Evolutionary conservation across 2,888 invertebrate genomes (phyloP), one percentile per base, ranked within the genome.

Genomic region (Diaperis boleti): DNA sequence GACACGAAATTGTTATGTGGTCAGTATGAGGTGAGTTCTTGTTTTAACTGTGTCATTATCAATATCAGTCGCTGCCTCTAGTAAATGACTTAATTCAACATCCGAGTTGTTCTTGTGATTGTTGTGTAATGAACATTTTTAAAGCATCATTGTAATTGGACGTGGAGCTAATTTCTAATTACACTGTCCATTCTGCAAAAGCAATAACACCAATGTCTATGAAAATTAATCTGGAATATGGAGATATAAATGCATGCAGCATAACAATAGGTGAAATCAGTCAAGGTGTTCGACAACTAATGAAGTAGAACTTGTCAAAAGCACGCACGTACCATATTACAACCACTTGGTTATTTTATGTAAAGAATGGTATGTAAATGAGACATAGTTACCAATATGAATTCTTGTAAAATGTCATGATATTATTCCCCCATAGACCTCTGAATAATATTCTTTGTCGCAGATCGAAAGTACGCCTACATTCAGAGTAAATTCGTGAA

Each of bases 291-390:
- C 33, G 35, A 39, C 17, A 31, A 26, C 60, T 64, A 64, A 64
- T 60, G 44, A 59, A 64, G 59, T 55, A 60, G 55, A 64, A 64
- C 64, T 55, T 60, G 47, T 55, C 60, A 59, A 64, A 55, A 64
- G 60, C 64, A 64, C 64, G 64, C 59, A 64, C 59, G 45, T 57
- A 35, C 39, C 42, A 35, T 57, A 56, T 57, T 47, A 31, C 49
- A 42, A 31, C 33, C 18, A 7, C 15, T 15, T 44, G 6, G 20
- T 4, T 39, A 42, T 33, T 56, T 45, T 54, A 54, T 31, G 8
- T 15, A 35, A 45, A 18, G 56, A 56, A 56, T 37, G 45, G 56
- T 33, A 56, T 56, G 56, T 44, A 56, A 56, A 56, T 56, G 45
- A 56, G 35, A 1, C 56, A 56, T 8, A 45, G 14, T 42, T 42